phyloP scores from a whole-genome alignment of 2,797 vertebrate genomes.

The Myioborus melanocephalus region DNA sequence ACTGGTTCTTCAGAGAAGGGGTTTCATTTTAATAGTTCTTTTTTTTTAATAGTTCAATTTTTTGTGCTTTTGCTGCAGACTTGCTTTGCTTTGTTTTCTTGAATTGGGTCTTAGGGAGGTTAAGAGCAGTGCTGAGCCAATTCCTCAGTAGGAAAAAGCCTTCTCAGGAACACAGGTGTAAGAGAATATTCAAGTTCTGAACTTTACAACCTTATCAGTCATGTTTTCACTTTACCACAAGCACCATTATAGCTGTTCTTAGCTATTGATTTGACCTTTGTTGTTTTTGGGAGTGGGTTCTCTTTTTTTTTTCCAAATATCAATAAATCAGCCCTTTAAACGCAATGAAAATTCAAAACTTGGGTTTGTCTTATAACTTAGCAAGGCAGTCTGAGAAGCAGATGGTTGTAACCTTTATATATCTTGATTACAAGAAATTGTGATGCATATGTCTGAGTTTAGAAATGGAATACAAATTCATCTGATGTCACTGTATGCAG shows the following conservation, averaged over 20 bases:
- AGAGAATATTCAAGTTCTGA: constrained; percentile 16
- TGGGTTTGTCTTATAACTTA: constrained; percentile 39
- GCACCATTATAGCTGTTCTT: constrained; percentile 38
- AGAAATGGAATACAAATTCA: not conserved
- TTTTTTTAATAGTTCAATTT: not conserved
- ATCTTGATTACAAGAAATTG: constrained; percentile 4
- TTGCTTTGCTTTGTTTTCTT: not conserved
- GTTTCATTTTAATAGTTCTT: not conserved
- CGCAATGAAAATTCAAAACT: constrained; percentile 58
- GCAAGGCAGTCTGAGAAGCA: not conserved
- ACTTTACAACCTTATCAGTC: constrained; percentile 58
- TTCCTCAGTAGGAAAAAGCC: constrained; percentile 24
- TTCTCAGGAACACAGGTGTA: constrained; percentile 30
- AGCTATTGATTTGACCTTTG: constrained; percentile 73
- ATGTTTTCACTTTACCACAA: constrained; percentile 24
- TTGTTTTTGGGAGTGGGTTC: not conserved
- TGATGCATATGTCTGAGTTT: not conserved
- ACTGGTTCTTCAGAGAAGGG: not conserved
- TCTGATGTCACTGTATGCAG: not conserved
- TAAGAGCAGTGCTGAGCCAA: not conserved
- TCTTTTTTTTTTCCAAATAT: not conserved
- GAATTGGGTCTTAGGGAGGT: not conserved
- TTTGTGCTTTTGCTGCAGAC: not conserved
- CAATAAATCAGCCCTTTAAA: constrained; percentile 59
- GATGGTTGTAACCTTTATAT: constrained; percentile 11